Evolutionary conservation across 2,113 vertebrate genomes (phyloP), one percentile per base, ranked within the genome.

Genomic region (Pollimyrus isidori): DNA sequence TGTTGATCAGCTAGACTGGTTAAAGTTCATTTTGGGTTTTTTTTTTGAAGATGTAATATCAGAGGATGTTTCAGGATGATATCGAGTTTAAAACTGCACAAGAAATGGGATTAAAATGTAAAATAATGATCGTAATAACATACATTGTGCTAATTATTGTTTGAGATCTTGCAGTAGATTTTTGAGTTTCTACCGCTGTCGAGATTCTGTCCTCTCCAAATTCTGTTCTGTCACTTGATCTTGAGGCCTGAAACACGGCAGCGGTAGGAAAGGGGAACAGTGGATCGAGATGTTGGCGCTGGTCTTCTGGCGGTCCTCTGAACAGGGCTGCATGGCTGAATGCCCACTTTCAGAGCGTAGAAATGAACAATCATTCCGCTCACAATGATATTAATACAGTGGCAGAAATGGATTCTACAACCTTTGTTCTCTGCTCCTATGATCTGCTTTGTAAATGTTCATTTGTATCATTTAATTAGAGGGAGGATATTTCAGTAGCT

Each of bases 361-460:
- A 91, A 92, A 92, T 86, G 90, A 90, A 90, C 90, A 90, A 92
- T 93, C 90, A 90, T 91, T 93, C 93, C 90, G 90, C 89, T 88
- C 91, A 89, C 87, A 85, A 89, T 89, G 89, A 88, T 89, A 91
- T 92, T 89, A 92, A 92, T 91, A 48, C 87, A 45, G 45, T 86
- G 73, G 88, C 73, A 58, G 65, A 65, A 92, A 92, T 92, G 88
- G 84, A 89, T 90, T 87, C 52, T 62, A 89, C 50, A 90, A 49
- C 87, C 85, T 90, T 91, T 91, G 92, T 93, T 91, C 89, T 26
- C 65, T 52, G 82, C 19, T 90, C 42, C 52, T 39, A 2, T 42
- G 39, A 56, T 82, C 50, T 90, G 88, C 84, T 91, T 65, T 87
- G 30, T 62, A 62, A 80, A 50, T 89, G 90, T 86, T 50, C 49